Evolutionary conservation across 2,113 vertebrate genomes (phyloP).

Genomic region (Neoarius graeffei): DNA sequence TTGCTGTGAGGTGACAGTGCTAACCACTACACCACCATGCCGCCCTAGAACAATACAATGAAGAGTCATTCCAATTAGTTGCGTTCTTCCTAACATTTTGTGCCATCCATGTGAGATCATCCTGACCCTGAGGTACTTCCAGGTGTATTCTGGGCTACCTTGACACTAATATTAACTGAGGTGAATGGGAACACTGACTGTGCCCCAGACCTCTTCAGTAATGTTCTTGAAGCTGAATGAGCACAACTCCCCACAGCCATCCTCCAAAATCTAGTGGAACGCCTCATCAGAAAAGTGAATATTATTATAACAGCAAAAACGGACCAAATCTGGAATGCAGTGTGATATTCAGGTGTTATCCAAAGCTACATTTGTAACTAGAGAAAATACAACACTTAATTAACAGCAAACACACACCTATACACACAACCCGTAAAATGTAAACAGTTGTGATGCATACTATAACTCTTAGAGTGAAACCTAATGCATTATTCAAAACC

Average conservation of each 20-base stretch:
- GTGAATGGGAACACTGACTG: not conserved
- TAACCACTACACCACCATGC: too few species aligned
- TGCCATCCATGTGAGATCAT: not conserved
- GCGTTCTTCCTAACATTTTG: not conserved
- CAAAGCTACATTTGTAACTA: not conserved
- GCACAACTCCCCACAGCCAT: not conserved
- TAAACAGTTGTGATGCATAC: not conserved
- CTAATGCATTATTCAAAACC: not conserved
- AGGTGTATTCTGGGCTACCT: not conserved
- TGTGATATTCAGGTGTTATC: not conserved
- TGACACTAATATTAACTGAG: not conserved
- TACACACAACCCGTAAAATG: not conserved
- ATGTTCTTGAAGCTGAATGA: not conserved
- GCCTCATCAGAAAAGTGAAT: not conserved
- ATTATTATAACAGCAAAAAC: not conserved
- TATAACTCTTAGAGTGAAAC: not conserved
- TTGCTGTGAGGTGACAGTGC: too few species aligned
- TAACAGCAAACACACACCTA: not conserved
- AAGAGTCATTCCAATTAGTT: not conserved
- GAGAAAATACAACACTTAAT: not conserved
- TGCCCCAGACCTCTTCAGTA: not conserved
- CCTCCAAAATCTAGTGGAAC: not conserved
- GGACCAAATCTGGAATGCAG: not conserved
- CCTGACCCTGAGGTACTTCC: not conserved
- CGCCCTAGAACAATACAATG: not conserved